Evolutionary conservation across 2,797 vertebrate species (phyloP).

Genomic region (Sandelia bainsii): DNA sequence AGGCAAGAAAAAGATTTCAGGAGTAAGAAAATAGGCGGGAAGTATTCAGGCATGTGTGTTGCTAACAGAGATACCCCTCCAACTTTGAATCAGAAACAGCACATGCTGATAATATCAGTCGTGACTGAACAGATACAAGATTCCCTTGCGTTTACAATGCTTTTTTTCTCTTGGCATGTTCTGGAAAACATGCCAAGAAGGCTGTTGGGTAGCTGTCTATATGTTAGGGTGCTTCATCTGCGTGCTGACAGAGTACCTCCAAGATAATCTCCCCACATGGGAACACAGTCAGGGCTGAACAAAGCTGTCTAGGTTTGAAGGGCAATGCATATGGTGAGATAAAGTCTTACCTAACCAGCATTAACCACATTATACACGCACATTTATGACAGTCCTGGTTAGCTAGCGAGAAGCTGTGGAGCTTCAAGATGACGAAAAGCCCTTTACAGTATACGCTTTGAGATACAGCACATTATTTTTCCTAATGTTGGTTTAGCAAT

Average conservation of each 20-base stretch:
- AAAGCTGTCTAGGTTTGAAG: slow-evolving; percentile 64
- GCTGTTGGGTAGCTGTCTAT: slow-evolving; percentile 51
- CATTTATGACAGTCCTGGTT: slow-evolving; percentile 29
- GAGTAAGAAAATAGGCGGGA: slow-evolving; percentile 6
- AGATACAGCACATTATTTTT: slow-evolving; percentile 50
- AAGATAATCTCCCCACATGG: slow-evolving; percentile 66
- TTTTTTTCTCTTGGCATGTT: slow-evolving; percentile 26
- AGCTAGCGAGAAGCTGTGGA: slow-evolving; percentile 28
- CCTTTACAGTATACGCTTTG: slow-evolving; percentile 41
- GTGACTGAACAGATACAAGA: slow-evolving; percentile 59
- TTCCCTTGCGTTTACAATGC: slow-evolving; percentile 38
- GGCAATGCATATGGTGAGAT: slow-evolving; percentile 36
- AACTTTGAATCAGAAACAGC: slow-evolving; percentile 58
- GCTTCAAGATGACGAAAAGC: slow-evolving; percentile 61
- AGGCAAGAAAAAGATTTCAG: neutral
- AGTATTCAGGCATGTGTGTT: slow-evolving; percentile 13
- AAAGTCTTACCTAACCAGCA: slow-evolving; percentile 32
- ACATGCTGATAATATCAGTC: slow-evolving; percentile 59
- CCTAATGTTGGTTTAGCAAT: slow-evolving; percentile 66
- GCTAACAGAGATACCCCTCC: slow-evolving; percentile 31
- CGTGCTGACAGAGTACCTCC: slow-evolving; percentile 28
- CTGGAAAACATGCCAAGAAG: slow-evolving; percentile 48
- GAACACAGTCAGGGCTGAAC: slow-evolving; percentile 37
- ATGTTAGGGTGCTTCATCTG: slow-evolving; percentile 40
- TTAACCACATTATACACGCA: slow-evolving; percentile 8